These are phyloP conservation scores for Apodemia hepburni DNA, from an alignment of 2,888 invertebrate species.

Conservation along the genomic window DNA sequence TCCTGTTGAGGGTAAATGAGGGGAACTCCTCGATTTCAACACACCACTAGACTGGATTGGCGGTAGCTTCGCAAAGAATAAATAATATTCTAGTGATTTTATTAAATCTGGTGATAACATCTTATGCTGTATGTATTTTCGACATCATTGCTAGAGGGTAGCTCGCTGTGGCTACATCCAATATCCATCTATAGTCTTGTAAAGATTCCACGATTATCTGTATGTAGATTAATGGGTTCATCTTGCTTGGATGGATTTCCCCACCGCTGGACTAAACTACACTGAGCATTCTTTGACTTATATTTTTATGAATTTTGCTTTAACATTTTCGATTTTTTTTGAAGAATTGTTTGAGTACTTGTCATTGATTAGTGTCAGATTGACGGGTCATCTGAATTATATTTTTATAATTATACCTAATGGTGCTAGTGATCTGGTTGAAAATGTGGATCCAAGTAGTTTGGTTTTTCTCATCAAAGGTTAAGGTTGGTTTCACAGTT, in stretches of 20 bases:
- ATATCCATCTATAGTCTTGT: conserved; percentile 59
- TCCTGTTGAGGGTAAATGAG: conserved; percentile 17
- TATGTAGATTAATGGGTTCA: conserved; percentile 55
- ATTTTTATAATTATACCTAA: neutral
- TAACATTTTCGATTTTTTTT: conserved; percentile 13
- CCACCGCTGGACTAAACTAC: conserved; percentile 18
- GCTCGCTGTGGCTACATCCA: conserved; percentile 56
- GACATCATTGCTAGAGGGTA: conserved; percentile 60
- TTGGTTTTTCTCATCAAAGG: no score
- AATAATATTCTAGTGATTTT: neutral
- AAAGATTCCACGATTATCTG: conserved; percentile 46
- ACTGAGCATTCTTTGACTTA: conserved; percentile 23
- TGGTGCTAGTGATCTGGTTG: neutral
- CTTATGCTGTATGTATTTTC: conserved; percentile 53
- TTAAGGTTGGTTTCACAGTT: no score
- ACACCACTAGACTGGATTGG: neutral
- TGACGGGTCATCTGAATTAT: neutral
- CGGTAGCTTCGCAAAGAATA: neutral
- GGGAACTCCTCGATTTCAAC: conserved; percentile 23
- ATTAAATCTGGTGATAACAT: conserved; percentile 1
- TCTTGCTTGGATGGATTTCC: conserved; percentile 31
- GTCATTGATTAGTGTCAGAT: conserved; percentile 9
- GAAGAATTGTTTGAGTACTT: conserved; percentile 4
- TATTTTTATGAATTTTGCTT: conserved; percentile 18
- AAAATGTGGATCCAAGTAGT: no score